Base-by-base conservation (phyloP, 1,140 invertebrate species). In the Conus betulinus region DNA sequence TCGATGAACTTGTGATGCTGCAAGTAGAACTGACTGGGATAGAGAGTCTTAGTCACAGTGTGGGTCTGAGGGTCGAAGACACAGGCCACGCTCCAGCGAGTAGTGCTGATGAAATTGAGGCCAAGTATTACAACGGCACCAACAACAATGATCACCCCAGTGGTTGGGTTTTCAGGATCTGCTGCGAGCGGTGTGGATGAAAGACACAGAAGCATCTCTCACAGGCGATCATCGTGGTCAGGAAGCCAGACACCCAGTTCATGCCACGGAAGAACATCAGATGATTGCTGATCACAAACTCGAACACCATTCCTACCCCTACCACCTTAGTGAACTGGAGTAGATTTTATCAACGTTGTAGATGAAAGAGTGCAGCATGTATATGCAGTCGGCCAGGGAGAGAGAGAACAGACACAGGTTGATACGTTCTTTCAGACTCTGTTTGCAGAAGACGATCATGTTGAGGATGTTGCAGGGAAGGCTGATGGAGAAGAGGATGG, bases 141-240 rank as follows among this genome's bases (percentile, higher is more conserved):
- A 15, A 71, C 10, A 25, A 67, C 17, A 51, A 85, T 67, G 27
- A 85, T 39, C 8, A 51, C 60, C 25, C 15, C n/a, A 51, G 57
- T 86, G 2, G 67, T n/a, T 51, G 53, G n/a, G 51, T 86, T 53
- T 76, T 86, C 6, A 74, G 85, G 52, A 74, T 15, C 0, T 25
- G 25, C 63, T 86, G 57, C 3, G 60, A 85, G 25, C 57, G 84
- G 7, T 67, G 84, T 4, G 84, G 84, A 39, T n/a, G 39, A 11
- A 85, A 17, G 5, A 85, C 84, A 71, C 60, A 67, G 20, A 85
- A 13, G 25, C 84, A 85, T 39, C 85, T 74, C 67, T 86, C 85
- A 60, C 85, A 86, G 51, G 85, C 63, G 6, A 74, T 76, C 27
- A 86, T 25, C 51, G 39, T 76, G 6, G 67, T 52, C 67, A 86